Evolutionary conservation across 2,113 vertebrate genomes (phyloP), one percentile per base, ranked within the genome.

Genomic region (Philantomba maxwellii): DNA sequence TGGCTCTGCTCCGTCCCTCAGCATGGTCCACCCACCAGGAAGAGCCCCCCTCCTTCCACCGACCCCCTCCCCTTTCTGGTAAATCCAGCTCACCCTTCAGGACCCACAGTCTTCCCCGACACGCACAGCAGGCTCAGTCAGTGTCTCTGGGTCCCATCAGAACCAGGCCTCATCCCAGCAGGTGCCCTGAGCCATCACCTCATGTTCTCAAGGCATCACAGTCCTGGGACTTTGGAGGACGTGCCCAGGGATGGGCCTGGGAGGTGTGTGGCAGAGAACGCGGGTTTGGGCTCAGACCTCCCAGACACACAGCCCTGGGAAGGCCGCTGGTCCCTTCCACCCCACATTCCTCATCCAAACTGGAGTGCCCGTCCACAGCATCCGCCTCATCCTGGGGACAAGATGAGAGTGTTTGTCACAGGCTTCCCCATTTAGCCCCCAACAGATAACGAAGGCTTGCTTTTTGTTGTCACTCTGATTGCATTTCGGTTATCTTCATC

Each of bases 401-500:
- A 30, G 30, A 33, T 1, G 57, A 21, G 73, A 45, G 23, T 3
- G 2, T 45, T 16, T 33, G 19, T 39, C 12, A 10, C 7, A 2
- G 28, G 26, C 47, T 7, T 75, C 21, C 11, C 3, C 0, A 0
- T 6, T 30, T 10, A 55, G 36, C 66, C 47, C 13, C 12, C 2
- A 1, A 28, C 58, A 70, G 45, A 43, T 25, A 5, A 28, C 0
- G 9, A 33, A 6, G 1, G 3, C 14, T 1, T 2, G 7, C 51
- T 16, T n/a, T 73, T 3, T 60, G 70, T 36, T 7, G 13, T 11
- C 36, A 3, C 77, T 6, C 1, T 15, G 39, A 62, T 5, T 7
- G 23, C 4, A 2, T 28, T 4, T 19, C 17, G 0, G 0, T 17
- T 55, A 8, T 8, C 75, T 28, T 30, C 45, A 51, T 33, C 19